These are phyloP conservation scores for Augochlora pura DNA, from an alignment of 1,140 invertebrate genomes.

Conservation along the genomic window DNA sequence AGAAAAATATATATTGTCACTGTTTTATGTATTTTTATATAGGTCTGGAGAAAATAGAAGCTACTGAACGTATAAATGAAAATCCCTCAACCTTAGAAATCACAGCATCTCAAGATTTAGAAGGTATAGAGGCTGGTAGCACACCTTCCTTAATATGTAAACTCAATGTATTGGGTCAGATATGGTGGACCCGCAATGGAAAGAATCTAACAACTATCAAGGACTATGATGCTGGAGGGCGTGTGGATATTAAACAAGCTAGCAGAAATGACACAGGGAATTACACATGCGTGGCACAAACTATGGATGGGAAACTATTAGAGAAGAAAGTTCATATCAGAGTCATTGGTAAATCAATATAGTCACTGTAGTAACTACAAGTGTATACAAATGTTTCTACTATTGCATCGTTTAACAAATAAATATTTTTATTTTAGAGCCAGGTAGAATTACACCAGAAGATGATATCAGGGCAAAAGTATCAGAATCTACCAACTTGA, in stretches of 20 bases:
- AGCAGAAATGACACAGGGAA: conserved; percentile 81
- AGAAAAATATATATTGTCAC: too few species aligned
- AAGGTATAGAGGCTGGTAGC: conserved; percentile 76
- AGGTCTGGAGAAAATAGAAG: conserved; percentile 63
- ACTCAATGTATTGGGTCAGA: conserved; percentile 65
- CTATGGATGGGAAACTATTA: conserved; percentile 68
- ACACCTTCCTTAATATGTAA: conserved; percentile 74
- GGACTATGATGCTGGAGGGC: conserved; percentile 67
- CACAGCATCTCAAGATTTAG: conserved; percentile 69
- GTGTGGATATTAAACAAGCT: conserved; percentile 79
- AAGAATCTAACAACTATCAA: conserved; percentile 75
- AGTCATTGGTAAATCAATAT: conserved; percentile 70
- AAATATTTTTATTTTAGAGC: conserved; percentile 71
- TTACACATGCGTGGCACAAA: conserved; percentile 80
- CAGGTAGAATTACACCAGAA: conserved; percentile 78
- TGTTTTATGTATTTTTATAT: conserved; percentile 19
- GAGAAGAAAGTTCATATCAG: conserved; percentile 74
- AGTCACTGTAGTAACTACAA: too few species aligned
- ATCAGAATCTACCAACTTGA: conserved; percentile 77
- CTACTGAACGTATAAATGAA: conserved; percentile 46
- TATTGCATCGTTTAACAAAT: neutral
- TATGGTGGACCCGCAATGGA: conserved; percentile 73
- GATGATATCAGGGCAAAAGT: conserved; percentile 79
- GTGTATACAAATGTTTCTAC: too few species aligned
- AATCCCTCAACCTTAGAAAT: conserved; percentile 65